These are phyloP conservation scores for Luffia ferchaultella DNA, from an alignment of 2,888 invertebrate genomes.

Conservation along the genomic window DNA sequence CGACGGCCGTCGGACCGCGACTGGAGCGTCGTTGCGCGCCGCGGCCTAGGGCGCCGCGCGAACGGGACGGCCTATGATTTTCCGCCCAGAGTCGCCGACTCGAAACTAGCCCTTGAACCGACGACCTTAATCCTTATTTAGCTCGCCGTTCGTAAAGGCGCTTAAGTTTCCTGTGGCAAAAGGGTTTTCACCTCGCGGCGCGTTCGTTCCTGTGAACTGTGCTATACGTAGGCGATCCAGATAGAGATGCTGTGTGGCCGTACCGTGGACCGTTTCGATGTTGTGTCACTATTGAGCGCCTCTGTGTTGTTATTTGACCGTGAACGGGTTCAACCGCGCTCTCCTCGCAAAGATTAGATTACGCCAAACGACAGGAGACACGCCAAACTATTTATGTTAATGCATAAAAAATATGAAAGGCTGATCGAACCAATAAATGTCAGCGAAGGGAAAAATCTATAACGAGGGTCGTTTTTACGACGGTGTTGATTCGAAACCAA, in stretches of 20 bases:
- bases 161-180: slow-evolving; percentile 49
- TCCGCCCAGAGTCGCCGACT: slow-evolving; percentile 31
- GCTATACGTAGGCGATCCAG: slow-evolving; percentile 52
- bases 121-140: slow-evolving; percentile 47
- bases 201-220: slow-evolving; percentile 33
- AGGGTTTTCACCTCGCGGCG: slow-evolving; percentile 57
- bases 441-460: too few species aligned
- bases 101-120: slow-evolving; percentile 61
- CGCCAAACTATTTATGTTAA: too few species aligned
- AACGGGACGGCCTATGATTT: slow-evolving; percentile 51
- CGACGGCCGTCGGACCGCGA: slow-evolving; percentile 65
- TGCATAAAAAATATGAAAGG: too few species aligned
- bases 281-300: slow-evolving; percentile 59
- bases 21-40: slow-evolving; percentile 59
- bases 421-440: too few species aligned
- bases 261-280: slow-evolving; percentile 45
- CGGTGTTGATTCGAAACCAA: too few species aligned
- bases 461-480: too few species aligned
- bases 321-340: not conserved
- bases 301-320: slow-evolving; percentile 40
- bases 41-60: slow-evolving; percentile 56
- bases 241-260: slow-evolving; percentile 57
- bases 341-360: too few species aligned
- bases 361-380: too few species aligned
- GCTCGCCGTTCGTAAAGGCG: slow-evolving; percentile 33